These are phyloP conservation scores for Fregetta grallaria DNA, from an alignment of 2,113 vertebrate species.

Conservation along the genomic window DNA sequence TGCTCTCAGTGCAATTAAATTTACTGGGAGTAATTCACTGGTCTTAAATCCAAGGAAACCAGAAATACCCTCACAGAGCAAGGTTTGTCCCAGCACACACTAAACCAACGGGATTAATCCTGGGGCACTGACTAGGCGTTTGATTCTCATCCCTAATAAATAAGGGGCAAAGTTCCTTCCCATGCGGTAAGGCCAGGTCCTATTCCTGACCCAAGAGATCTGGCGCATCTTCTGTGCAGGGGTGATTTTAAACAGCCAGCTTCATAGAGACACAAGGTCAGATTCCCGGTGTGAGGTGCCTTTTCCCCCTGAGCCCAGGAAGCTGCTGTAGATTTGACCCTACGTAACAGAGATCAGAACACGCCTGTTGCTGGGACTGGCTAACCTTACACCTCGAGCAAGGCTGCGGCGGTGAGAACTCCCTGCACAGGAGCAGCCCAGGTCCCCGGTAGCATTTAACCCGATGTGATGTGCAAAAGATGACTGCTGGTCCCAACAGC, in stretches of 20 bases:
- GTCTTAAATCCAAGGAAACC: neutral
- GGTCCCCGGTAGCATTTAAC: neutral
- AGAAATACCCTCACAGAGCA: neutral
- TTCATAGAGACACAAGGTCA: fast-evolving
- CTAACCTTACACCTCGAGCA: fast-evolving
- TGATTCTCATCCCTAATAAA: neutral
- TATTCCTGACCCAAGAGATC: neutral
- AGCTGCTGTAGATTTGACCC: neutral
- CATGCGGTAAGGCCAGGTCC: neutral
- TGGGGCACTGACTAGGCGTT: neutral
- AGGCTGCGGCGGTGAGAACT: neutral
- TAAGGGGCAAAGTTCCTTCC: neutral
- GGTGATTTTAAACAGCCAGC: neutral
- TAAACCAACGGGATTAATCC: fast-evolving
- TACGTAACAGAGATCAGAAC: fast-evolving
- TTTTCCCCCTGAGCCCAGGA: neutral
- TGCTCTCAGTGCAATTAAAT: neutral
- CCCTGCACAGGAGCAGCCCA: neutral
- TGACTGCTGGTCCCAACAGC: neutral
- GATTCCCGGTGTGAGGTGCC: neutral
- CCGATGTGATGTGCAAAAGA: fast-evolving
- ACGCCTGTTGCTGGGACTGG: neutral
- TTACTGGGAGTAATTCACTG: neutral
- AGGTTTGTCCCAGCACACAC: neutral
- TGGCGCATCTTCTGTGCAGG: neutral